phyloP scores from a whole-genome alignment of 2,888 invertebrate species.

The Leptinotarsa haldemani region DNA sequence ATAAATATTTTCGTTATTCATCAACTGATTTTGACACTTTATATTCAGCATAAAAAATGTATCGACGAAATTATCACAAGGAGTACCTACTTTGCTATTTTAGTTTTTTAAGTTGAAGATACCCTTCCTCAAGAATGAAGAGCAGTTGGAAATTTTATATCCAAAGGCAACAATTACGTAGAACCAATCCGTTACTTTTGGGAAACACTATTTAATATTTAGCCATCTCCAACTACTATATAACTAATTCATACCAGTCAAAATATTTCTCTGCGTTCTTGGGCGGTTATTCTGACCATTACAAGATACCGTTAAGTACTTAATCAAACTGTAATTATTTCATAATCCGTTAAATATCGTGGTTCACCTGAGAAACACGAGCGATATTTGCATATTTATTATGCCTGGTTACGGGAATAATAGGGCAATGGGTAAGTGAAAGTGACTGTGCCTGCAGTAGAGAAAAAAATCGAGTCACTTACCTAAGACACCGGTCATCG shows the following conservation, averaged over 20 bases:
- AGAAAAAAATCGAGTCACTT: slow-evolving; percentile 47
- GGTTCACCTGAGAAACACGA: slow-evolving; percentile 45
- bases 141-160: too few species aligned
- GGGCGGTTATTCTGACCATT: neutral
- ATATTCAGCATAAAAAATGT: too few species aligned
- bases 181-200: too few species aligned
- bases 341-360: slow-evolving; percentile 44
- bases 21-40: too few species aligned
- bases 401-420: slow-evolving; percentile 52
- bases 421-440: slow-evolving; percentile 63
- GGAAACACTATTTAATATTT: too few species aligned
- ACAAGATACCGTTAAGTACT: slow-evolving; percentile 15
- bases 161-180: too few species aligned
- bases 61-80: too few species aligned
- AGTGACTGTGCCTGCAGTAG: slow-evolving; percentile 57
- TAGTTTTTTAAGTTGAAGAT: too few species aligned
- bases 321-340: slow-evolving; percentile 32
- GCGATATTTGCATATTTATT: slow-evolving; percentile 40
- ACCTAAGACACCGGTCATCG: slow-evolving; percentile 14
- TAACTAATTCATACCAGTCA: neutral
- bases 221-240: too few species aligned
- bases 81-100: too few species aligned
- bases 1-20: too few species aligned
- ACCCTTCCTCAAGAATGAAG: too few species aligned
- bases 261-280: neutral